phyloP scores from a whole-genome alignment of 2,888 invertebrate species.

The Dryobotodes eremita region DNA sequence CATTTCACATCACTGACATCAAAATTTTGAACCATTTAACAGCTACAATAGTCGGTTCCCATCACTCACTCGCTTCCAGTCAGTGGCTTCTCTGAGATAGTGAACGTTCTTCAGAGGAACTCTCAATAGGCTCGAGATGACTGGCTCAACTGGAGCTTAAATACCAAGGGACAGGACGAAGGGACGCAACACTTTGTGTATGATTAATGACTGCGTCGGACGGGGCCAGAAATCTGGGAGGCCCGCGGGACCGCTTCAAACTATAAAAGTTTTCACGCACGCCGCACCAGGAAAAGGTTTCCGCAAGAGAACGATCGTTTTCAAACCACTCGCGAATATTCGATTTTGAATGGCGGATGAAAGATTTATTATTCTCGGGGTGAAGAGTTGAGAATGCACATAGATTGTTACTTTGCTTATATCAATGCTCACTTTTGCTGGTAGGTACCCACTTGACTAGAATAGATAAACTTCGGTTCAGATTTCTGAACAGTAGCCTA shows the following conservation, averaged over 20 bases:
- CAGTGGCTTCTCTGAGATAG: slow-evolving; percentile 64
- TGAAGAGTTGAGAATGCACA: neutral
- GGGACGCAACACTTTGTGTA: slow-evolving; percentile 72
- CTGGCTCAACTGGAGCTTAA: slow-evolving; percentile 83
- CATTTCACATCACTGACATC: slow-evolving; percentile 49
- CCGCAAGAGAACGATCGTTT: slow-evolving; percentile 25
- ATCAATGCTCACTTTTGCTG: neutral
- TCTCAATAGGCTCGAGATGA: slow-evolving; percentile 79
- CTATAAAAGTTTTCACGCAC: slow-evolving; percentile 73
- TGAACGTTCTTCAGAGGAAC: slow-evolving; percentile 72
- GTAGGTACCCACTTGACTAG: neutral
- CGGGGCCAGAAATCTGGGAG: slow-evolving; percentile 60
- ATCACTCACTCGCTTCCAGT: slow-evolving; percentile 70
- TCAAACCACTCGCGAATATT: slow-evolving; percentile 47
- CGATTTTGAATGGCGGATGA: slow-evolving; percentile 27
- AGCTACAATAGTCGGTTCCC: slow-evolving; percentile 59
- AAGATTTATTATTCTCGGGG: slow-evolving; percentile 19
- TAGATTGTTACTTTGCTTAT: neutral
- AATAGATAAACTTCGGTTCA: neutral
- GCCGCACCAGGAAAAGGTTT: slow-evolving; percentile 35
- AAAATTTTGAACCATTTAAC: slow-evolving; percentile 44
- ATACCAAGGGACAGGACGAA: slow-evolving; percentile 72
- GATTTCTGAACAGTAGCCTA: neutral
- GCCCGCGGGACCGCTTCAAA: slow-evolving; percentile 79
- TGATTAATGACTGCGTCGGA: slow-evolving; percentile 65